Conservation (phyloP, 1,140 invertebrate species). For the Colletes gigas region DNA sequence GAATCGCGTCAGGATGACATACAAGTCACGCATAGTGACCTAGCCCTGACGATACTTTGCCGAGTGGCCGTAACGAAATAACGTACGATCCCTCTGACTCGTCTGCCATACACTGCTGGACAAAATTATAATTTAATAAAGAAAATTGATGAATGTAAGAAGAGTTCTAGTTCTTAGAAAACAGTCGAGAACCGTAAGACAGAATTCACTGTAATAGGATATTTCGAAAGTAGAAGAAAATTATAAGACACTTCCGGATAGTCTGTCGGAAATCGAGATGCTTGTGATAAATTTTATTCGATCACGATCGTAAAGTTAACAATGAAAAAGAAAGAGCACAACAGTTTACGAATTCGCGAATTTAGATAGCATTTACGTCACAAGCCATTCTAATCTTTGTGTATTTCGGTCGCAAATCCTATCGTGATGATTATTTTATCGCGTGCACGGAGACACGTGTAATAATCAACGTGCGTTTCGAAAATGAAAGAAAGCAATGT, state of each 20-base stretch:
- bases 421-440: constrained; percentile 38
- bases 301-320: not conserved
- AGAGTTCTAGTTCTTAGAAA: too few species aligned
- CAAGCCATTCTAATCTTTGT: not conserved
- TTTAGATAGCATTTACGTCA: too few species aligned
- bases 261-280: too few species aligned
- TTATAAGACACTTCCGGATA: too few species aligned
- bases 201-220: too few species aligned
- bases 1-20: constrained; percentile 63
- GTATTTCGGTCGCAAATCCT: constrained; percentile 2
- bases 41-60: constrained; percentile 37
- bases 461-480: constrained; percentile 12
- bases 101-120: too few species aligned
- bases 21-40: constrained; percentile 55
- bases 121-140: too few species aligned
- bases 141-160: too few species aligned
- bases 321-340: not conserved
- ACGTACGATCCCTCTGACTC: too few species aligned
- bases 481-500: constrained; percentile 23
- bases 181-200: too few species aligned
- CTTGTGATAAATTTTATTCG: not conserved
- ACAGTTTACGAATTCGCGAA: not conserved
- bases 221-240: too few species aligned
- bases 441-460: not conserved
- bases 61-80: too few species aligned